Evolutionary conservation across 2,797 vertebrate genomes (phyloP).

Genomic region (Pseudochirops corinnae): DNA sequence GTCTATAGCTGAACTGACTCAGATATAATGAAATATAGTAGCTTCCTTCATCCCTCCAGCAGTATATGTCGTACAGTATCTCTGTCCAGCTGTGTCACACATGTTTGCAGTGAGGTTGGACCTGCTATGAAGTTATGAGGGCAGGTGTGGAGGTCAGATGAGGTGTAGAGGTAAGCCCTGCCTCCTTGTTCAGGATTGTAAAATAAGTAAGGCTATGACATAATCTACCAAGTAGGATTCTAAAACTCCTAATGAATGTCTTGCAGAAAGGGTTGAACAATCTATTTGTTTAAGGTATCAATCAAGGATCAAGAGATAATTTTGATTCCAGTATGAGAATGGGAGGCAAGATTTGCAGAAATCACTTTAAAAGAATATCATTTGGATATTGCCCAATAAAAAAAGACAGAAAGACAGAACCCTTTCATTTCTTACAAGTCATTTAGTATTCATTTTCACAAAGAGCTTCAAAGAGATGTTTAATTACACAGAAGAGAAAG

Average conservation of each 20-base stretch:
- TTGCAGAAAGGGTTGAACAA: constrained; percentile 42
- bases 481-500: constrained; percentile 69
- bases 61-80: not conserved
- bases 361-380: constrained; percentile 60
- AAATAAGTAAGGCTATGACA: not conserved
- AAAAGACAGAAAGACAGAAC: constrained; percentile 54
- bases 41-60: constrained; percentile 14
- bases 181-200: not conserved
- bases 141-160: not conserved
- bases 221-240: constrained; percentile 26
- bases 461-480: constrained; percentile 51
- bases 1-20: too few species aligned
- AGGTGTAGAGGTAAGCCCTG: not conserved
- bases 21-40: not conserved
- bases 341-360: constrained; percentile 48
- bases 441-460: constrained; percentile 65
- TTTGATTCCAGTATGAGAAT: constrained; percentile 47
- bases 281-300: constrained; percentile 38
- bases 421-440: constrained; percentile 64
- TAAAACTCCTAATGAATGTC: constrained; percentile 10
- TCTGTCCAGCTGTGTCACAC: not conserved
- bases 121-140: not conserved
- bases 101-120: not conserved
- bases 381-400: constrained; percentile 54
- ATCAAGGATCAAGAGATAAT: constrained; percentile 43